A percentile compares a stretch with the other conserved stretches of the same genome.
These are phyloP conservation scores for Anthopleura sola DNA, from an alignment of 64 coral and sea anemone genomes.

Conservation along the genomic window DNA sequence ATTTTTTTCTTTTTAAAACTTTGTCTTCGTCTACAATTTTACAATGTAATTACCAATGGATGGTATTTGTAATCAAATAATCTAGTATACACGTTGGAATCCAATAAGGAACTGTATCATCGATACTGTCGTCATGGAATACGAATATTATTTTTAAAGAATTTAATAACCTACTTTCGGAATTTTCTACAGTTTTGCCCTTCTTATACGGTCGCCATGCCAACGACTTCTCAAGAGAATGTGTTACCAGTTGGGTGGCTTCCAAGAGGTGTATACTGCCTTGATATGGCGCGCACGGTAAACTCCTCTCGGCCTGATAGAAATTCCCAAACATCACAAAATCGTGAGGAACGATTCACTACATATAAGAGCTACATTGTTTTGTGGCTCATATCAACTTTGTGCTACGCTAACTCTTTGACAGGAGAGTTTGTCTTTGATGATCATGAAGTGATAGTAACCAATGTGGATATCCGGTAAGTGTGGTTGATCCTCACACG, in stretches of 20 bases:
- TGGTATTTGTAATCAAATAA: not conserved
- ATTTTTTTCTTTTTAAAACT: too few relatives aligned
- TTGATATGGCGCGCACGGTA: not conserved
- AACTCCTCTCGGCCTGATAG: not conserved
- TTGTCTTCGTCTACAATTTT: too few relatives aligned
- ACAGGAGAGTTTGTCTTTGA: conserved; percentile 78
- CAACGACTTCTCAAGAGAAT: not conserved
- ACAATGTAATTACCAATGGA: not conserved
- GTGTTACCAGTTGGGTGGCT: not conserved
- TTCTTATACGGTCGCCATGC: not conserved
- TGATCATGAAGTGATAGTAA: conserved; percentile 77
- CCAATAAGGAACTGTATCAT: too few relatives aligned
- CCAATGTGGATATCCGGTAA: conserved; percentile 75
- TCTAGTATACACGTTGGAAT: too few relatives aligned
- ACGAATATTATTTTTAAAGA: not conserved
- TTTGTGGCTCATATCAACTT: conserved; percentile 11
- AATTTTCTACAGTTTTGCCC: not conserved
- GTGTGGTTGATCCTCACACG: not conserved
- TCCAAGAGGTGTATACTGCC: not conserved
- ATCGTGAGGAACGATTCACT: not conserved
- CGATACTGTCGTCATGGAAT: too few relatives aligned
- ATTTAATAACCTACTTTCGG: not conserved
- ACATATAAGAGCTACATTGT: conserved; percentile 14
- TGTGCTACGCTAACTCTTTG: conserved; percentile 76
- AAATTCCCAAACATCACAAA: too few relatives aligned